Percentiles rank a stretch among this genome's conserved stretches.
These are phyloP conservation scores for Synanthedon formicaeformis DNA, from an alignment of 2,888 invertebrate species.

Conservation along the genomic window DNA sequence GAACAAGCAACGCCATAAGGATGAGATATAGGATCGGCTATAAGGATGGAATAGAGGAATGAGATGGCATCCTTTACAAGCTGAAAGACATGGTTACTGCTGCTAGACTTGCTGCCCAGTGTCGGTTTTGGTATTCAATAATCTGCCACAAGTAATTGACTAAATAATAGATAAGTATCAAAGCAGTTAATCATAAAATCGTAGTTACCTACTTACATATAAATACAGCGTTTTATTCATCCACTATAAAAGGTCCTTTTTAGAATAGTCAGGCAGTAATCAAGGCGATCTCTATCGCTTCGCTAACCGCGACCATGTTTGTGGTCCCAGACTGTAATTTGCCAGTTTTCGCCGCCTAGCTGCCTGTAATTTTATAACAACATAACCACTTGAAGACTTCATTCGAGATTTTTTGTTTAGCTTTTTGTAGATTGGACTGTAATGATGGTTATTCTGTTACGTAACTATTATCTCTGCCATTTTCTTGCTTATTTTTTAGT, in stretches of 20 bases:
- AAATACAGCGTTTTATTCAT: not conserved
- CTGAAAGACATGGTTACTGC: too few species aligned
- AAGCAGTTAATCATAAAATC: too few species aligned
- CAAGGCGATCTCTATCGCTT: constrained; percentile 41
- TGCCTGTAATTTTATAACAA: constrained; percentile 57
- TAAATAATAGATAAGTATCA: too few species aligned
- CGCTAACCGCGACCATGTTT: constrained; percentile 37
- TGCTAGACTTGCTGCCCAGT: too few species aligned
- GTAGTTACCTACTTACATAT: too few species aligned
- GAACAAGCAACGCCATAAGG: too few species aligned
- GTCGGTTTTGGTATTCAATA: too few species aligned
- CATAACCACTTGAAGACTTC: constrained; percentile 46
- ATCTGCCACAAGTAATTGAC: too few species aligned
- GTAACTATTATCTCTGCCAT: constrained; percentile 11
- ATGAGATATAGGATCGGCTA: too few species aligned
- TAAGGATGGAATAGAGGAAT: too few species aligned
- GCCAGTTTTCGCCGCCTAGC: constrained; percentile 60
- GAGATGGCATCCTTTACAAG: too few species aligned
- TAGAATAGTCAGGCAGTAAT: constrained; percentile 43
- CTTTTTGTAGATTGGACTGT: constrained; percentile 17
- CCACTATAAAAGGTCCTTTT: constrained; percentile 31
- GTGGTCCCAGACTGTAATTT: constrained; percentile 58
- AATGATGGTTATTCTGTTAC: constrained; percentile 35
- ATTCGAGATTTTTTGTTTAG: constrained; percentile 38
- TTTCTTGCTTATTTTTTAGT: not conserved